Evolutionary conservation across 2,113 vertebrate genomes (phyloP).

Genomic region (Urocitellus parryii): DNA sequence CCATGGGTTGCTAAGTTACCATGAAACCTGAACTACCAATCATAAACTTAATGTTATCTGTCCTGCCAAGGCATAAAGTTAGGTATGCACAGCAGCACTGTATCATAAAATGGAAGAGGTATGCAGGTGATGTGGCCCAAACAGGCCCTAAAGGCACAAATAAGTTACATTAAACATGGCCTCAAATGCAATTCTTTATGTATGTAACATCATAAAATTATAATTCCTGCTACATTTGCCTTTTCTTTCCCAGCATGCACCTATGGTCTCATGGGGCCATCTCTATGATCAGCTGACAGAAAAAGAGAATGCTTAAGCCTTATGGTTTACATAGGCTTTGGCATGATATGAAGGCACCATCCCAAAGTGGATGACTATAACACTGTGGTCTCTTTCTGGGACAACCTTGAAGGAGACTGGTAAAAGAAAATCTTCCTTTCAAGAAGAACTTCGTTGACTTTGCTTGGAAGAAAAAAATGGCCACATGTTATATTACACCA

Average conservation of each 20-base stretch:
- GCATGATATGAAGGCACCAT: neutral
- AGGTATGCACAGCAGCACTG: too few species aligned
- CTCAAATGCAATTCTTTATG: neutral
- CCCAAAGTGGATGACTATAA: neutral
- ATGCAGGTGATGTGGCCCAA: neutral
- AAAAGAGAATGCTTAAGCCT: neutral
- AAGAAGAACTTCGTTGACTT: neutral
- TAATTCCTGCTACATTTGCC: neutral
- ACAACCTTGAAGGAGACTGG: neutral
- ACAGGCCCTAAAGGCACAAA: neutral
- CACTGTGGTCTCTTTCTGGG: neutral
- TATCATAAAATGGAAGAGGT: neutral
- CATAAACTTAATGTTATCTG: neutral
- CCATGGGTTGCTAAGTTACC: neutral
- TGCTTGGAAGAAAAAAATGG: neutral
- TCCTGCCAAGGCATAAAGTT: neutral
- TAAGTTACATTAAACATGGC: neutral
- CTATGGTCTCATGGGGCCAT: too few species aligned
- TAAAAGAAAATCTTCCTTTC: neutral
- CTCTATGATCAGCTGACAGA: neutral
- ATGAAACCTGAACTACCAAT: neutral
- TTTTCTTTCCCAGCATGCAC: neutral
- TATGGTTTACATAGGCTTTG: neutral
- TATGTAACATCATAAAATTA: neutral
- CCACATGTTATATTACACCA: neutral